Percentiles rank a stretch among this genome's conserved stretches.
Evolutionary conservation across 2,797 vertebrate genomes (phyloP).

Genomic region (Zenarchopterus dispar): DNA sequence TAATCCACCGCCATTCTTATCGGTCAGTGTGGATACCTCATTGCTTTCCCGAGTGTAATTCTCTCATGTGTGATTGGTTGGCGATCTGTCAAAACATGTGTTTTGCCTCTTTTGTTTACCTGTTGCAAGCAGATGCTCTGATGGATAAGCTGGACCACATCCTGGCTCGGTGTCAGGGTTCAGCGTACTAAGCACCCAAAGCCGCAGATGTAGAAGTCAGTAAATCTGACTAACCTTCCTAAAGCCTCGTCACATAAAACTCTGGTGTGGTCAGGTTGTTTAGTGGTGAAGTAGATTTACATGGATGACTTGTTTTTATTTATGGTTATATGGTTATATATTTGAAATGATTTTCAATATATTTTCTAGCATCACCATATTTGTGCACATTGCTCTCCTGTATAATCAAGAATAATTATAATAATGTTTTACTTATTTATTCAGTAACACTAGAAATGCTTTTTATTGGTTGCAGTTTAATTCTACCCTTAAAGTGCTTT

Average conservation of each 20-base stretch:
- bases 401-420: no score
- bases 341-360: no score
- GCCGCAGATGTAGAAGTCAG: background rate
- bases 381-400: no score
- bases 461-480: no score
- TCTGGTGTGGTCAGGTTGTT: conserved; percentile 5
- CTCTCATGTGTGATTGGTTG: conserved; percentile 57
- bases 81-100: conserved; percentile 25
- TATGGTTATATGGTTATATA: background rate
- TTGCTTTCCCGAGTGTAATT: conserved; percentile 17
- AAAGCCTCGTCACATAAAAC: background rate
- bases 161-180: conserved; percentile 4
- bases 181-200: background rate
- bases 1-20: conserved; percentile 59
- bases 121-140: conserved; percentile 45
- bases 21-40: conserved; percentile 35
- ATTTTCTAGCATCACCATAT: no score
- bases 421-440: no score
- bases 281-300: background rate
- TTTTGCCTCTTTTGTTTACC: conserved; percentile 56
- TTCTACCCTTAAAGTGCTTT: no score
- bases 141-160: conserved; percentile 39
- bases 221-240: conserved; percentile 3
- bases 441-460: no score
- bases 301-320: background rate